phyloP scores from a whole-genome alignment of 2,888 invertebrate genomes.

The Pandemis cinnamomeana region DNA sequence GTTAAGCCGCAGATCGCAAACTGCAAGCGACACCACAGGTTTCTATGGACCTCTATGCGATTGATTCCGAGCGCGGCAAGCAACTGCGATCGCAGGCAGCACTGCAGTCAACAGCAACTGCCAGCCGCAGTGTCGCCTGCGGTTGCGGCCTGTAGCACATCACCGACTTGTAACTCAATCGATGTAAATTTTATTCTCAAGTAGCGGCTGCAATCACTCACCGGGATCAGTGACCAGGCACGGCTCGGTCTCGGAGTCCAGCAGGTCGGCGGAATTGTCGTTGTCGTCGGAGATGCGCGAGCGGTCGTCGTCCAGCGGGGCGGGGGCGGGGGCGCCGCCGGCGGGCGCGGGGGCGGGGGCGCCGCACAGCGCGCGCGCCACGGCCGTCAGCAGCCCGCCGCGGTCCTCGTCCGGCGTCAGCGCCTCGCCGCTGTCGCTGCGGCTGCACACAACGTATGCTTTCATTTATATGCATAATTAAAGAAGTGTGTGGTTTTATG shows the following conservation, averaged over 20 bases:
- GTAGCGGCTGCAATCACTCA: slow-evolving; percentile 52
- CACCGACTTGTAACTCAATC: no score
- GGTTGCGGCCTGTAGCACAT: no score
- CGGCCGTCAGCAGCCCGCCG: slow-evolving; percentile 87
- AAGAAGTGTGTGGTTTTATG: no score
- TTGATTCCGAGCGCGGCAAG: no score
- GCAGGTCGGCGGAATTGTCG: slow-evolving; percentile 90
- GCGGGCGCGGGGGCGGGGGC: slow-evolving; percentile 41
- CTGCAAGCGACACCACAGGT: no score
- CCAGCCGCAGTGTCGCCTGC: no score
- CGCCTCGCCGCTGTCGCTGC: slow-evolving; percentile 89
- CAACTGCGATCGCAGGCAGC: no score
- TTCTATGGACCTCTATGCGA: no score
- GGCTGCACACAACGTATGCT: slow-evolving; percentile 55
- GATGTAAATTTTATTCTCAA: not conserved
- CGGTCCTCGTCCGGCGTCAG: slow-evolving; percentile 85
- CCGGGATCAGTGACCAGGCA: slow-evolving; percentile 92
- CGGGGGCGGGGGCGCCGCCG: slow-evolving; percentile 46
- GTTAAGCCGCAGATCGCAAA: no score
- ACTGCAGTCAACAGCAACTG: no score
- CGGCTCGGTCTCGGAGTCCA: slow-evolving; percentile 93
- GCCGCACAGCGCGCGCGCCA: slow-evolving; percentile 85
- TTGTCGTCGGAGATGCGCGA: slow-evolving; percentile 82
- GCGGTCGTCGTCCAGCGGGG: slow-evolving; percentile 66
- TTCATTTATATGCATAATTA: no score